Conservation (phyloP, 2,113 vertebrate genomes). For the Pagrus major region DNA sequence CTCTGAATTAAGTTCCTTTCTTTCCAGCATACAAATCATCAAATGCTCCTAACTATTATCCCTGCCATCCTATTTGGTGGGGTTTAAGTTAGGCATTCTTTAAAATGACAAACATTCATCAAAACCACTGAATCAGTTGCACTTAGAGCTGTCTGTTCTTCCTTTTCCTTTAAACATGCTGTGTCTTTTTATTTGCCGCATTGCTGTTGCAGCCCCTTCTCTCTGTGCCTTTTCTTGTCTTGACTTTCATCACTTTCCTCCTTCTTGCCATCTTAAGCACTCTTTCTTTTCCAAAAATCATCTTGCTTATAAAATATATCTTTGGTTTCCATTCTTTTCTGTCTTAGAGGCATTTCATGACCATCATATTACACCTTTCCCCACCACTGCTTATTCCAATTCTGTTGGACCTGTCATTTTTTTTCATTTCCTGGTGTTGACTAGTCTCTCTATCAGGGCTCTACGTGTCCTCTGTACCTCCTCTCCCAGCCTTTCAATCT, state of each 20-base stretch:
- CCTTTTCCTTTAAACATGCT: constrained; percentile 67
- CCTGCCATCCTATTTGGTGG: constrained; percentile 20
- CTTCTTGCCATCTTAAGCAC: constrained; percentile 57
- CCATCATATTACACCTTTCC: constrained; percentile 54
- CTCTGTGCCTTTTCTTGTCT: constrained; percentile 53
- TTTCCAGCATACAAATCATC: constrained; percentile 60
- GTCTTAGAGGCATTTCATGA: constrained; percentile 66
- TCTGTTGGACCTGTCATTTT: constrained; percentile 57
- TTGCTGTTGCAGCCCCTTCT: constrained; percentile 71
- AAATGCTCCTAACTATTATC: constrained; percentile 32
- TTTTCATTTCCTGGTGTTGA: constrained; percentile 86
- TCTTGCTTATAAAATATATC: constrained; percentile 49
- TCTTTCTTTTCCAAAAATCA: constrained; percentile 39
- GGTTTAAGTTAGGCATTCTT: constrained; percentile 42
- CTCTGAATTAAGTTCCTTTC: constrained; percentile 55
- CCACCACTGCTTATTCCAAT: constrained; percentile 63
- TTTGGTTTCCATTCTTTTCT: constrained; percentile 72
- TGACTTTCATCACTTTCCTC: constrained; percentile 76
- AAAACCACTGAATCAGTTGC: constrained; percentile 52
- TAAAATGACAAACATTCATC: constrained; percentile 57
- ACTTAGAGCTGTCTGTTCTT: constrained; percentile 56
- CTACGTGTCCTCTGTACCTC: constrained; percentile 91
- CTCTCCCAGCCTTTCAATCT: constrained; percentile 88
- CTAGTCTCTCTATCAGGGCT: constrained; percentile 92
- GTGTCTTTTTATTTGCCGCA: constrained; percentile 77